These are phyloP conservation scores for Megathymus violae DNA, from an alignment of 1,140 invertebrate species.

Conservation along the genomic window DNA sequence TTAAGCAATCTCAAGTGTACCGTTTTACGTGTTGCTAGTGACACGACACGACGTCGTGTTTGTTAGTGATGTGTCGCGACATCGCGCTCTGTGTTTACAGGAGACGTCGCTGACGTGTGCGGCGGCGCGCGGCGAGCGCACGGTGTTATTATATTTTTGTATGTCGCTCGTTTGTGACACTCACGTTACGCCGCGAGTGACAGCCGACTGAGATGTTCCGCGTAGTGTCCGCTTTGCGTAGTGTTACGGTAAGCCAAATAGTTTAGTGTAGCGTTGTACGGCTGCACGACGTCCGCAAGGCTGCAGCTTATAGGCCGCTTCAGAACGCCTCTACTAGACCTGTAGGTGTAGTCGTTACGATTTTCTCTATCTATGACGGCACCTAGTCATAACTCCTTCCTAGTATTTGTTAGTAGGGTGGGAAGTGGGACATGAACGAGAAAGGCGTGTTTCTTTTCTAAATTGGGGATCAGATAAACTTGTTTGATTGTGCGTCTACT, in stretches of 20 bases:
- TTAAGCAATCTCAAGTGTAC: constrained; percentile 24
- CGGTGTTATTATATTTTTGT: constrained; percentile 69
- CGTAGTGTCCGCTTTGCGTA: constrained; percentile 47
- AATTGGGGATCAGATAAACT: constrained; percentile 38
- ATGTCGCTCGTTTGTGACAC: constrained; percentile 63
- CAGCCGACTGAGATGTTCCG: constrained; percentile 29
- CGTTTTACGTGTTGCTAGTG: constrained; percentile 6
- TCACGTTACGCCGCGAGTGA: constrained; percentile 31
- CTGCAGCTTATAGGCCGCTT: constrained; percentile 61
- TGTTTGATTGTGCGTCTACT: constrained; percentile 37
- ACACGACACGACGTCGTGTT: constrained; percentile 1
- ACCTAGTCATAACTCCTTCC: constrained; percentile 40
- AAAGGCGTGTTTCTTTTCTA: constrained; percentile 34
- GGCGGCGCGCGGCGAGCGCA: constrained; percentile 16
- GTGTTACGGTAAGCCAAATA: constrained; percentile 49
- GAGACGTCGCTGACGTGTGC: neutral
- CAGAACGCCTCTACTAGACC: constrained; percentile 45
- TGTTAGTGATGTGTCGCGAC: neutral
- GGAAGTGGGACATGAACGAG: constrained; percentile 37
- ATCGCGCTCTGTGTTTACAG: too few species aligned
- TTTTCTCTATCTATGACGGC: constrained; percentile 39
- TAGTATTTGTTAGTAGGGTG: constrained; percentile 27
- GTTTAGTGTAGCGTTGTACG: constrained; percentile 55
- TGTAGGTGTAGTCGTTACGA: constrained; percentile 57
- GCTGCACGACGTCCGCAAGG: constrained; percentile 55